Conservation (phyloP, 2,888 invertebrate species). For the Oligia strigilis region DNA sequence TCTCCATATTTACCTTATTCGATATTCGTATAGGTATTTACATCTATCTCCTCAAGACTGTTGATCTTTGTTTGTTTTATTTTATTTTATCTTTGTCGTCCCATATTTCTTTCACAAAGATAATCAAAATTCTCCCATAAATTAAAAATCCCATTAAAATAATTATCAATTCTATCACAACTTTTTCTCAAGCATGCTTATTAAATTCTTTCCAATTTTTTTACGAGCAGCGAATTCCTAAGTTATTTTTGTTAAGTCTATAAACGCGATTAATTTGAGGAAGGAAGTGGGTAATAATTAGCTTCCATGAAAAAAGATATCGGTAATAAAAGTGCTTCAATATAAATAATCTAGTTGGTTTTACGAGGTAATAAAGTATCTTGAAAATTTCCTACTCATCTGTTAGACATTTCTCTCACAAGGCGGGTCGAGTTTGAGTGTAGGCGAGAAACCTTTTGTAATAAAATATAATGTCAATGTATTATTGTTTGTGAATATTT, state of each 20-base stretch:
- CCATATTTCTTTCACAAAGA: not conserved
- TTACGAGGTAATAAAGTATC: constrained; percentile 75
- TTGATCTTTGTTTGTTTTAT: constrained; percentile 15
- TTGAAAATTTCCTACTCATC: constrained; percentile 70
- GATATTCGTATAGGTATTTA: not conserved
- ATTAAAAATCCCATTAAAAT: constrained; percentile 52
- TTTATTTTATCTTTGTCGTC: not conserved
- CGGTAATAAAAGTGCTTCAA: constrained; percentile 71
- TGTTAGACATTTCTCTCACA: constrained; percentile 63
- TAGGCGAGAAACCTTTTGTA: constrained; percentile 60
- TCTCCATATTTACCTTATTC: not conserved
- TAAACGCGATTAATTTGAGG: constrained; percentile 69
- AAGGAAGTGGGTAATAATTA: constrained; percentile 75
- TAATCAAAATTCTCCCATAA: constrained; percentile 41
- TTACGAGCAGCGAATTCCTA: constrained; percentile 61
- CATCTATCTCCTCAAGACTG: not conserved
- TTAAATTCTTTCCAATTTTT: constrained; percentile 57
- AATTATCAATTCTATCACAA: constrained; percentile 57
- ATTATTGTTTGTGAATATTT: constrained; percentile 60
- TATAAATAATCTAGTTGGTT: constrained; percentile 73
- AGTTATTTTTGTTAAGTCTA: constrained; percentile 61
- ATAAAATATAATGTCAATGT: constrained; percentile 64
- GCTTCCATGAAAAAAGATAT: constrained; percentile 70
- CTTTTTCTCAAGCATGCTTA: constrained; percentile 56
- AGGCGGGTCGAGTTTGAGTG: constrained; percentile 56